Evolutionary conservation across 2,797 vertebrate genomes (phyloP).

Genomic region (Otolemur crassicaudatus): DNA sequence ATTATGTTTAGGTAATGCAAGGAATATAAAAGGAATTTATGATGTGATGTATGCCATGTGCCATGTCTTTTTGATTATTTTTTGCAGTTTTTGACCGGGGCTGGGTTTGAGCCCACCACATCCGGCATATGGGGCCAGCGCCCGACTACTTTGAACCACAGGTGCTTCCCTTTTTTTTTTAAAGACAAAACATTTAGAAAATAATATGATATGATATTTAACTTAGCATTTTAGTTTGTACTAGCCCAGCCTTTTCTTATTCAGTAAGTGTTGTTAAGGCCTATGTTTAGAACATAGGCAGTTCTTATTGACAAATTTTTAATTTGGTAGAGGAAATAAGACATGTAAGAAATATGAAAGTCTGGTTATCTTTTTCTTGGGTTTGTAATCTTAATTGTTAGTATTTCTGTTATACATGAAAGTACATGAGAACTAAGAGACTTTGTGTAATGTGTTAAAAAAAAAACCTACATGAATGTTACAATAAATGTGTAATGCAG

Average conservation of each 20-base stretch:
- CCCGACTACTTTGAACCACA: too few relatives aligned
- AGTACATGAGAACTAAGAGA: slow-evolving; percentile 17
- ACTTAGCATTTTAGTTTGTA: slow-evolving; percentile 48
- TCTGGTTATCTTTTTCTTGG: neutral
- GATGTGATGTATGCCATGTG: neutral
- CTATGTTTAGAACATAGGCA: slow-evolving; percentile 31
- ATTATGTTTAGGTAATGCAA: neutral
- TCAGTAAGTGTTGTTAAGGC: neutral
- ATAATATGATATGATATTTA: slow-evolving; percentile 13
- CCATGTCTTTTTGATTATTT: neutral
- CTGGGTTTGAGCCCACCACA: too few relatives aligned
- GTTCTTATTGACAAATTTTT: slow-evolving; percentile 22
- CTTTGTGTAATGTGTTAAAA: neutral
- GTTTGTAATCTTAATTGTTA: neutral
- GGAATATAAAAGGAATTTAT: slow-evolving; percentile 38
- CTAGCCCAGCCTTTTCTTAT: slow-evolving; percentile 5
- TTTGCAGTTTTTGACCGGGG: neutral
- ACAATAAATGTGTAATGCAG: neutral
- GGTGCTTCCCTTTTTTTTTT: neutral
- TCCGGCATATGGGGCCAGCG: too few relatives aligned
- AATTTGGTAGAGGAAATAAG: neutral
- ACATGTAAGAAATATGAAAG: neutral
- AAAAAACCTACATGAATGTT: neutral
- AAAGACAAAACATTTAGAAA: neutral
- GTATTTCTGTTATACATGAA: neutral